Percentiles rank a stretch among this genome's conserved stretches.
These are phyloP conservation scores for Microplitis demolitor DNA, from an alignment of 1,140 invertebrate genomes.

Conservation along the genomic window DNA sequence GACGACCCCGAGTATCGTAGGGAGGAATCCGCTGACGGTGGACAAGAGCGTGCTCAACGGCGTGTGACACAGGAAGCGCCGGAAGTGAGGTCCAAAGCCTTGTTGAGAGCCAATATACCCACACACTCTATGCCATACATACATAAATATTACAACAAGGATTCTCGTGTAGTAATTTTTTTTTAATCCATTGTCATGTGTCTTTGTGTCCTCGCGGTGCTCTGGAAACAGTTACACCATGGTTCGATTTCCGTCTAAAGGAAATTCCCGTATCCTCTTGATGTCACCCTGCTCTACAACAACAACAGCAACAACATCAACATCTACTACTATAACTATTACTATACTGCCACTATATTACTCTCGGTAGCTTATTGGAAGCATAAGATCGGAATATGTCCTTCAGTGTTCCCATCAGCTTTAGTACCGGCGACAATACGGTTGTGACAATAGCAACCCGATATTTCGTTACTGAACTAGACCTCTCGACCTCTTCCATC, in stretches of 20 bases:
- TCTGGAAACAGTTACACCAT: too few species aligned
- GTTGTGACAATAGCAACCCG: constrained; percentile 46
- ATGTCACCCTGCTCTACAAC: constrained; percentile 2
- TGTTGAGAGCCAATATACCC: constrained; percentile 25
- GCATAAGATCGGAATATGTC: constrained; percentile 36
- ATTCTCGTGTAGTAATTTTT: constrained; percentile 29
- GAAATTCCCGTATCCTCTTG: constrained; percentile 12
- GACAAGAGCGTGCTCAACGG: constrained; percentile 57
- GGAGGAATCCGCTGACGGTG: constrained; percentile 24
- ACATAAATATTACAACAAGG: not conserved
- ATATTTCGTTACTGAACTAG: constrained; percentile 43
- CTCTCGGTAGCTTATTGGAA: not conserved
- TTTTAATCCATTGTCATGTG: constrained; percentile 12
- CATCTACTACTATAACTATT: constrained; percentile 10
- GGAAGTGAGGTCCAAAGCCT: constrained; percentile 44
- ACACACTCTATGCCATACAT: too few species aligned
- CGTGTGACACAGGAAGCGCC: constrained; percentile 61
- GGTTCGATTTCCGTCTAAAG: constrained; percentile 4
- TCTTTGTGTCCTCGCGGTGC: not conserved
- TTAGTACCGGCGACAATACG: constrained; percentile 29
- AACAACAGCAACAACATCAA: not conserved
- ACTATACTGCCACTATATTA: not conserved
- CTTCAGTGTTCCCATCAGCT: constrained; percentile 32
- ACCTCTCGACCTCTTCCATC: constrained; percentile 2
- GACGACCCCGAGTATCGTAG: constrained; percentile 2